Base-by-base conservation (phyloP, 30 jellyfish, hydroid and myxozoan species). In the Pseudorhiza aurosa region DNA sequence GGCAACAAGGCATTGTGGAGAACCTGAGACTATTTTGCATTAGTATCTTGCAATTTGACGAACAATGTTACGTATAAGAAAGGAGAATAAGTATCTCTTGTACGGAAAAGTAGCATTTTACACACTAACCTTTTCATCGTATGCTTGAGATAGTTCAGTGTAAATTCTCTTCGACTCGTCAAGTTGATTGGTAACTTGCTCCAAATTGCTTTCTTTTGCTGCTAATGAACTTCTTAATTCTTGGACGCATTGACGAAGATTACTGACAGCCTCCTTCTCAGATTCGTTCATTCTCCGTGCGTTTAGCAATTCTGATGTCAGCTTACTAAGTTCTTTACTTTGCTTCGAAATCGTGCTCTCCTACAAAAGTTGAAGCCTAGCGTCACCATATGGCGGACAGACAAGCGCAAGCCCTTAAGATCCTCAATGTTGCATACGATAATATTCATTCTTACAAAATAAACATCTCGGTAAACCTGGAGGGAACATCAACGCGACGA, bases 241-340 rank as follows among this genome's bases (percentile, higher is more conserved):
- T 68, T 91, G 90, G 0, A 78, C 96, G 30, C 90, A 58, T 37
- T 59, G 63, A 60, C 84, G 87, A 14, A 91, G 74, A 44, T 73
- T 91, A 67, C 87, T 58, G 69, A 83, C 89, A 17, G 93, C 98
- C 35, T 91, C 96, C 14, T 74, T 79, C 25, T 91, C 98, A 0
- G 93, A 55, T 42, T 82, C 67, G 57, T 71, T 83, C 65, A 77
- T 75, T 70, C 96, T 82, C n/a, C 87, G 87, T 35, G 75, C 83
- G n/a, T 87, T 56, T n/a, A 68, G 77, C 21, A 91, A 51, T 75
- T 91, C 98, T 8, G 80, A 47, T 17, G 81, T 72, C 55, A 69
- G 71, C 33, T 82, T 82, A 0, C 50, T 74, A 9, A 85, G 32
- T 51, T 91, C 96, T 14, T 32, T 18, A 22, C 46, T 40, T 44